These are phyloP conservation scores for Zoanthus solanderi DNA, from an alignment of 92 coral and sea anemone species.

Conservation along the genomic window DNA sequence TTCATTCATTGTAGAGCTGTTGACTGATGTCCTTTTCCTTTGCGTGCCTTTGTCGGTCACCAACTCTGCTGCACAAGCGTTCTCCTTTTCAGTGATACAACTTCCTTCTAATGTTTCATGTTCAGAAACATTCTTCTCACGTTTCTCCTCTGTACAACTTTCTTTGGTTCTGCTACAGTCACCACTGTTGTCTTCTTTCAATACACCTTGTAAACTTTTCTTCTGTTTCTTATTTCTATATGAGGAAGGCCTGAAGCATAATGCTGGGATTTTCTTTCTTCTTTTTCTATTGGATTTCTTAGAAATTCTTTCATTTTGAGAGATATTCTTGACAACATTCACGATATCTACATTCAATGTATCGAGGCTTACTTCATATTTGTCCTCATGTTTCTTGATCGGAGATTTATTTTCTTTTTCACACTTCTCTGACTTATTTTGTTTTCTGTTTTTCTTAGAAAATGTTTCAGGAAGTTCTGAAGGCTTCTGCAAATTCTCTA, in stretches of 20 bases:
- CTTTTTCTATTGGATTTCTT: conserved; percentile 2
- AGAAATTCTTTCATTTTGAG: conserved; percentile 12
- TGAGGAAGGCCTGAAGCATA: background rate
- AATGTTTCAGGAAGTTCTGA: background rate
- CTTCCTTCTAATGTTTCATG: background rate
- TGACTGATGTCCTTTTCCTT: conserved; percentile 24
- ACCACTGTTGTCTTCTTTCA: conserved; percentile 26
- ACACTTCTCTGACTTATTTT: background rate
- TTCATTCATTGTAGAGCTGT: background rate
- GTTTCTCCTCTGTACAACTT: conserved; percentile 9
- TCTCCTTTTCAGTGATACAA: background rate
- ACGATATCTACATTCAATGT: background rate
- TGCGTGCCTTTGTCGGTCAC: too few species aligned
- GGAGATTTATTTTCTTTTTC: background rate
- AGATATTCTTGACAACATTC: background rate
- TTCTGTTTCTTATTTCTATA: conserved; percentile 14
- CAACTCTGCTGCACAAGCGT: too few species aligned
- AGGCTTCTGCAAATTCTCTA: background rate
- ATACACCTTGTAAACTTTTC: background rate
- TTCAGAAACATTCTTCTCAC: background rate
- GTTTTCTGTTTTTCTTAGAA: background rate
- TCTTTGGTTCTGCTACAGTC: background rate
- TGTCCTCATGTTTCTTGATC: background rate
- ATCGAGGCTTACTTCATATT: background rate
- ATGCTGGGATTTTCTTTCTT: background rate